Percentiles rank a stretch among this genome's conserved stretches.
Evolutionary conservation across 1,140 invertebrate genomes (phyloP).

Genomic region (Drosophila serrata): DNA sequence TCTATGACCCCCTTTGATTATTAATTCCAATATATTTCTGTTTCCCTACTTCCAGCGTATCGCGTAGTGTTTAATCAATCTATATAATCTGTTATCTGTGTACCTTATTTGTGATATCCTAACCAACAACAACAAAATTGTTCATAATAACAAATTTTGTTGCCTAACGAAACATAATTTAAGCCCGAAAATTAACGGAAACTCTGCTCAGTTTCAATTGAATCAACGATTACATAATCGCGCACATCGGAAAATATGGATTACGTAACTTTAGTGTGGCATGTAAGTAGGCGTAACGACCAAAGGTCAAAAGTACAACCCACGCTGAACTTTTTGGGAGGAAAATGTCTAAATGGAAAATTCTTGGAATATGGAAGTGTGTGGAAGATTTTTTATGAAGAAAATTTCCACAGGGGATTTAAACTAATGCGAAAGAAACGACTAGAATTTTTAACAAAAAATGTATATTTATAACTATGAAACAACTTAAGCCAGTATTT

Average conservation of each 20-base stretch:
- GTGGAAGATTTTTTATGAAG: background rate
- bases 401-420: background rate
- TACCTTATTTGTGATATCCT: conserved; percentile 83
- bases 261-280: conserved; percentile 64
- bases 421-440: background rate
- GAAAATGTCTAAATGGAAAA: background rate
- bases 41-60: conserved; percentile 47
- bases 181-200: conserved; percentile 27
- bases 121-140: conserved; percentile 53
- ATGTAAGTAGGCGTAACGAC: conserved; percentile 54
- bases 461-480: too few species aligned
- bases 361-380: background rate
- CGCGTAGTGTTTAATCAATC: conserved; percentile 65
- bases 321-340: background rate
- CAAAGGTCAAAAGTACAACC: conserved; percentile 46
- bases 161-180: conserved; percentile 45
- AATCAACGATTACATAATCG: conserved; percentile 57
- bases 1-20: too few species aligned
- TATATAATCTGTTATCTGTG: conserved; percentile 72
- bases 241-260: conserved; percentile 58
- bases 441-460: too few species aligned
- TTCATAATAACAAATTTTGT: conserved; percentile 50
- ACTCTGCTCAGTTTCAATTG: conserved; percentile 6
- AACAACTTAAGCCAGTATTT: background rate
- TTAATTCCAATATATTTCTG: background rate